Percentiles rank a stretch among this genome's conserved stretches.
Conservation (phyloP, 2,797 vertebrate species). For the Melanotaenia maccullochi region DNA sequence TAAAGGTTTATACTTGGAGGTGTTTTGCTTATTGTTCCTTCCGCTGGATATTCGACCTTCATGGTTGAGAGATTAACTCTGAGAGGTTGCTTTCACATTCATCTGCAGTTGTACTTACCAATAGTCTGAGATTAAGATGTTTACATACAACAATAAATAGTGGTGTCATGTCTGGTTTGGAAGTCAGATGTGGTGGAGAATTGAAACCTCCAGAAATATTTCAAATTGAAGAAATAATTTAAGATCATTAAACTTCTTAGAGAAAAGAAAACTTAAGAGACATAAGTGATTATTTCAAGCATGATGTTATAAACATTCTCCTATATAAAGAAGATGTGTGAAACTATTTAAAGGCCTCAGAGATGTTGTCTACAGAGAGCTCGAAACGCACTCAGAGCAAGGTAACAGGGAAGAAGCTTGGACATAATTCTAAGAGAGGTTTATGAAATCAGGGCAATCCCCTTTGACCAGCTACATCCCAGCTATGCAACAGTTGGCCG, state of each 20-base stretch:
- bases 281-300: neutral
- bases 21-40: neutral
- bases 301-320: conserved; percentile 2
- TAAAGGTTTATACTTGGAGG: neutral
- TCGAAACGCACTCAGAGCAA: conserved; percentile 19
- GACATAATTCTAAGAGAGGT: conserved; percentile 70
- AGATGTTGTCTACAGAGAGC: neutral
- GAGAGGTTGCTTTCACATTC: neutral
- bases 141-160: neutral
- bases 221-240: neutral
- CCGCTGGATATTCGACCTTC: neutral
- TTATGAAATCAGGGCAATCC: conserved; percentile 81
- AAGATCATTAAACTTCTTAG: neutral
- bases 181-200: neutral
- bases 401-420: conserved; percentile 59
- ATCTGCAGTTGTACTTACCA: conserved; percentile 25
- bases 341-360: conserved; percentile 14
- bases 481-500: conserved; percentile 74
- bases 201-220: neutral
- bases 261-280: neutral
- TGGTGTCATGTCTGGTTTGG: neutral
- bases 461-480: conserved; percentile 65
- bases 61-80: neutral
- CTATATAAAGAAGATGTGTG: neutral
- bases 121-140: conserved; percentile 10